Evolutionary conservation across 2,888 invertebrate species (phyloP).

Genomic region (Rugalucina vietnamica): DNA sequence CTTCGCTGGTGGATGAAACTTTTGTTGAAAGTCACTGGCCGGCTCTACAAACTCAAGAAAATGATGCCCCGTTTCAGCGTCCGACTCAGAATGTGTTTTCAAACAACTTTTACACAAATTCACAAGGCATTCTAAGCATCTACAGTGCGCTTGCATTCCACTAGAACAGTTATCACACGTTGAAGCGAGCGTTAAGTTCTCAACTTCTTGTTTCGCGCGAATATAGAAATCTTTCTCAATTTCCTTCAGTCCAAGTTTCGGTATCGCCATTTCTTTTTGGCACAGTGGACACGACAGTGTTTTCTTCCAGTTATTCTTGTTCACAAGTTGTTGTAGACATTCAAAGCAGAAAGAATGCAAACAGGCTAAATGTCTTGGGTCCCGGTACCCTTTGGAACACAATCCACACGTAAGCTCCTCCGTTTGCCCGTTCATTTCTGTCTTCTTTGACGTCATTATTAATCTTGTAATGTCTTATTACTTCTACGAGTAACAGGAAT

Average conservation of each 20-base stretch:
- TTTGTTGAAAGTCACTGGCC: conserved; percentile 34
- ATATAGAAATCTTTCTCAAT: conserved; percentile 64
- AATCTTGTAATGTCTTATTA: no score
- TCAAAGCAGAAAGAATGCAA: conserved; percentile 67
- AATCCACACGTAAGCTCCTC: conserved; percentile 59
- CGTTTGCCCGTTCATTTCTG: conserved; percentile 13
- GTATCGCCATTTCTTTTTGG: conserved; percentile 60
- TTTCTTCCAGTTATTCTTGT: conserved; percentile 62
- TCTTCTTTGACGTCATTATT: conserved; percentile 25
- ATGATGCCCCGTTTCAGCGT: conserved; percentile 62
- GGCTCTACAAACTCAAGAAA: conserved; percentile 60
- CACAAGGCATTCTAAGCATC: conserved; percentile 67
- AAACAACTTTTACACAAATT: conserved; percentile 64
- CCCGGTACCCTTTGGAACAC: conserved; percentile 61
- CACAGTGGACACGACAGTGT: conserved; percentile 65
- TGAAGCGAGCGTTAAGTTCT: conserved; percentile 57
- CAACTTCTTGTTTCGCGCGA: conserved; percentile 61
- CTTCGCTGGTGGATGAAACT: conserved; percentile 36
- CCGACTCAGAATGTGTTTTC: conserved; percentile 50
- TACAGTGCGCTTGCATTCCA: conserved; percentile 39
- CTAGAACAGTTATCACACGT: conserved; percentile 63
- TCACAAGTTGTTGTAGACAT: conserved; percentile 62
- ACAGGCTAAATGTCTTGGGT: conserved; percentile 65
- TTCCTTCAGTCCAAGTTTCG: conserved; percentile 62
- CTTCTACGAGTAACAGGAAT: no score